Evolutionary conservation across 2,797 vertebrate species (phyloP).

Genomic region (Enteromius paludinosus): DNA sequence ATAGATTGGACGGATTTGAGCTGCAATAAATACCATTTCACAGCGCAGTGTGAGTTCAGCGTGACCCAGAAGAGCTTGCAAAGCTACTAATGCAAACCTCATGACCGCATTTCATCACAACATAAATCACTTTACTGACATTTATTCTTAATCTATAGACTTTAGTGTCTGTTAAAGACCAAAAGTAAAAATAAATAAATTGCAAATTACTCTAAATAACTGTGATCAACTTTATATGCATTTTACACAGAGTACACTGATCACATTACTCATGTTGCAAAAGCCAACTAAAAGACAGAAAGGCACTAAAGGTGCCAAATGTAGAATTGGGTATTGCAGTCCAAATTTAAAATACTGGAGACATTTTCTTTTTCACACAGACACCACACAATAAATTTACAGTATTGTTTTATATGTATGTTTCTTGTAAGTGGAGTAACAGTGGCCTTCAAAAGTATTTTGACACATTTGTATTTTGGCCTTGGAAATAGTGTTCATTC

Average conservation of each 20-base stretch:
- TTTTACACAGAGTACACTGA: not conserved
- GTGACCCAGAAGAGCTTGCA: conserved; percentile 1
- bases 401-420: no score
- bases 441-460: no score
- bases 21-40: conserved; percentile 5
- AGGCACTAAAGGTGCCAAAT: no score
- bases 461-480: no score
- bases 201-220: not conserved
- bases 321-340: no score
- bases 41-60: not conserved
- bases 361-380: not conserved
- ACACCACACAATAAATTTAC: not conserved
- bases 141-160: not conserved
- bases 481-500: not conserved
- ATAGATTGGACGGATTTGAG: not conserved
- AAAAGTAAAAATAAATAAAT: no score
- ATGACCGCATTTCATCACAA: not conserved
- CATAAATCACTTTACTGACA: not conserved
- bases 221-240: not conserved
- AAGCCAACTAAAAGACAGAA: not conserved
- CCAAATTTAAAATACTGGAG: no score
- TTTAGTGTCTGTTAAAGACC: not conserved
- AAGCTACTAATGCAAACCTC: not conserved
- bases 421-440: no score
- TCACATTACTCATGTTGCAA: not conserved